phyloP scores from a whole-genome alignment of 2,888 invertebrate genomes.

The Germaria angustata region DNA sequence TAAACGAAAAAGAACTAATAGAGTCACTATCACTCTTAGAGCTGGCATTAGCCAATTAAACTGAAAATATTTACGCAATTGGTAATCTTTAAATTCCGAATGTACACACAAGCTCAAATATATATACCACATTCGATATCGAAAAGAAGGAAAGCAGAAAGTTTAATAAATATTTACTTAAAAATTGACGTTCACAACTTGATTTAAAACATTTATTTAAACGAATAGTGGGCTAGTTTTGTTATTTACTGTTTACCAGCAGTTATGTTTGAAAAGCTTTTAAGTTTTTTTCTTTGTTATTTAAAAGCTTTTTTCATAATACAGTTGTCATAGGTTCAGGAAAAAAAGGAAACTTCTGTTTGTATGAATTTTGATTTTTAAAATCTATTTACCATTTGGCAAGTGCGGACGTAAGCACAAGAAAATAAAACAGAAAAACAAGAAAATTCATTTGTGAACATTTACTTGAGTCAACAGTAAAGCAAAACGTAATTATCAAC shows the following conservation, averaged over 20 bases:
- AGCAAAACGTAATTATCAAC: slow-evolving; percentile 48
- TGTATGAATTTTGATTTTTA: slow-evolving; percentile 63
- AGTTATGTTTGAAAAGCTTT: slow-evolving; percentile 26
- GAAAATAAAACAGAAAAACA: background rate
- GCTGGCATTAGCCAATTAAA: no score
- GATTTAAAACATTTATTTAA: no score
- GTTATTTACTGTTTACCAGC: slow-evolving; percentile 2
- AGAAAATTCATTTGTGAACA: slow-evolving; percentile 26
- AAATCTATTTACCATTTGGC: slow-evolving; percentile 73
- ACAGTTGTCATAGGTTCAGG: slow-evolving; percentile 61
- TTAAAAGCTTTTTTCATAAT: slow-evolving; percentile 31
- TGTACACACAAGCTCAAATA: no score
- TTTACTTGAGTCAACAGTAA: slow-evolving; percentile 30
- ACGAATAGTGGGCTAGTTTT: no score
- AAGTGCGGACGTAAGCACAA: slow-evolving; percentile 69
- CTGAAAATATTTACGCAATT: no score
- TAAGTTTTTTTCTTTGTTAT: slow-evolving; percentile 44
- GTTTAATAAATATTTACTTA: no score
- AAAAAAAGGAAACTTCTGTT: slow-evolving; percentile 42
- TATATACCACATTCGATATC: no score
- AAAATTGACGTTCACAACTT: no score
- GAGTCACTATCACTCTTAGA: no score
- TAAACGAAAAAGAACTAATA: no score
- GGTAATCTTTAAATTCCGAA: no score
- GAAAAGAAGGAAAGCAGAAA: no score